Evolutionary conservation across 2,888 invertebrate species (phyloP).

Genomic region (Harmothoe impar): DNA sequence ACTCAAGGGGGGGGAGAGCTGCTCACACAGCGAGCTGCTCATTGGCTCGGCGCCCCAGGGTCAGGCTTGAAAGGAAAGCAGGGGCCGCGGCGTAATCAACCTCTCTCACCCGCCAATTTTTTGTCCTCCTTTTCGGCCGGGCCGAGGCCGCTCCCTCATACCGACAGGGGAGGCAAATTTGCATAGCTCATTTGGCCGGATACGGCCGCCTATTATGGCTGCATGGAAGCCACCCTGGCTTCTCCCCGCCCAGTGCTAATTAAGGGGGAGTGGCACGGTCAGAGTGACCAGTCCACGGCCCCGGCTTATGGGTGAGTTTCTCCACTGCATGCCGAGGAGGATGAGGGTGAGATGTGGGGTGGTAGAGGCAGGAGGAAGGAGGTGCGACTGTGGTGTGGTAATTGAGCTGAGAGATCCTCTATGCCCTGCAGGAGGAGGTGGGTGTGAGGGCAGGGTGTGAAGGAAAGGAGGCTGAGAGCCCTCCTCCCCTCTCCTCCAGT

Average conservation of each 20-base stretch:
- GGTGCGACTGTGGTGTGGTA: slow-evolving; percentile 30
- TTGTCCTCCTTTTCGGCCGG: slow-evolving; percentile 12
- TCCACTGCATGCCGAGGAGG: slow-evolving; percentile 46
- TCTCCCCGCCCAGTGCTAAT: slow-evolving; percentile 37
- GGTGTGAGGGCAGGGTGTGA: not conserved
- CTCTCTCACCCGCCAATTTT: slow-evolving; percentile 59
- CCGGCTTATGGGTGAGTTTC: slow-evolving; percentile 35
- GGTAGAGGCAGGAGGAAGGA: not conserved
- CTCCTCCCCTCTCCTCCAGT: slow-evolving; percentile 29
- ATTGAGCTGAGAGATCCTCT: slow-evolving; percentile 39
- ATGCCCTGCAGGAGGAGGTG: not conserved
- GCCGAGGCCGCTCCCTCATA: slow-evolving; percentile 23
- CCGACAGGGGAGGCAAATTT: slow-evolving; percentile 43
- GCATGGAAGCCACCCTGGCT: slow-evolving; percentile 46
- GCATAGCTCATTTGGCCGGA: slow-evolving; percentile 58
- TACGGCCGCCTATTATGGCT: slow-evolving; percentile 33
- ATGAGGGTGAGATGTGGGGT: not conserved
- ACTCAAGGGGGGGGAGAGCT: not conserved
- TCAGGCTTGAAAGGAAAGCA: slow-evolving; percentile 60
- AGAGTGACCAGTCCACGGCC: slow-evolving; percentile 18
- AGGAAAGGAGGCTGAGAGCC: slow-evolving; percentile 6
- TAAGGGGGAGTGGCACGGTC: slow-evolving; percentile 57
- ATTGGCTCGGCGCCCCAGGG: slow-evolving; percentile 57
- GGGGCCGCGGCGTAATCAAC: slow-evolving; percentile 60
- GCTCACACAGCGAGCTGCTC: slow-evolving; percentile 14